phyloP scores from a whole-genome alignment of 2,797 vertebrate species.

The Sarcophilus harrisii region DNA sequence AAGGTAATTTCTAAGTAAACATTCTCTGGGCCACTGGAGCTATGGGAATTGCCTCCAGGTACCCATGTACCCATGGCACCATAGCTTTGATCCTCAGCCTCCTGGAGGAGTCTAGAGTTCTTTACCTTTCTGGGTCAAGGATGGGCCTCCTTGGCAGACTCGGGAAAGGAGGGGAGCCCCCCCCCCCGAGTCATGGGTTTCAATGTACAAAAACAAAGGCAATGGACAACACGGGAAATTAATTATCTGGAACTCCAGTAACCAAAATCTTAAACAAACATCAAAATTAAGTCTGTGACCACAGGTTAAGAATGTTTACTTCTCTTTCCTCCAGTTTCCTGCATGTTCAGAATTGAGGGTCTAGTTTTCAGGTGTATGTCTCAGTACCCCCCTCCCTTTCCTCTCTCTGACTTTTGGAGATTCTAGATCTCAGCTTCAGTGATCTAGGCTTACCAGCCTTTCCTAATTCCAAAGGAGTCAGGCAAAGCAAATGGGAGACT shows the following conservation, averaged over 20 bases:
- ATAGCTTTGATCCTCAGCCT: background rate
- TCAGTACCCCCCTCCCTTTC: background rate
- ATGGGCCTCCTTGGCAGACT: background rate
- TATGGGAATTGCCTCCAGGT: background rate
- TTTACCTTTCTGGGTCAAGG: background rate
- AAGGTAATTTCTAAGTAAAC: background rate
- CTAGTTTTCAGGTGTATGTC: background rate
- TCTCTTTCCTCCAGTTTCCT: background rate
- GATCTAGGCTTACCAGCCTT: background rate
- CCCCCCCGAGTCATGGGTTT: background rate
- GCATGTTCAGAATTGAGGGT: background rate
- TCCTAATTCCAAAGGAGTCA: background rate
- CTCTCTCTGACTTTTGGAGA: background rate
- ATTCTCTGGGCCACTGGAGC: background rate
- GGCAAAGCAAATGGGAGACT: background rate
- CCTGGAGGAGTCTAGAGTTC: background rate
- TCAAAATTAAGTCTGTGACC: background rate
- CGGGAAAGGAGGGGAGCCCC: background rate
- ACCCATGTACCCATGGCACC: fast-evolving
- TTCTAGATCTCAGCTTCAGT: background rate
- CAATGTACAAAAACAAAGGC: background rate
- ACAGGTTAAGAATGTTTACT: background rate
- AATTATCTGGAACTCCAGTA: background rate
- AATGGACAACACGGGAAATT: background rate
- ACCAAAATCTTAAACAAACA: background rate